Percentiles rank a stretch among this genome's conserved stretches.
phyloP scores from a whole-genome alignment of 2,888 invertebrate species.

The Cenopis cana region DNA sequence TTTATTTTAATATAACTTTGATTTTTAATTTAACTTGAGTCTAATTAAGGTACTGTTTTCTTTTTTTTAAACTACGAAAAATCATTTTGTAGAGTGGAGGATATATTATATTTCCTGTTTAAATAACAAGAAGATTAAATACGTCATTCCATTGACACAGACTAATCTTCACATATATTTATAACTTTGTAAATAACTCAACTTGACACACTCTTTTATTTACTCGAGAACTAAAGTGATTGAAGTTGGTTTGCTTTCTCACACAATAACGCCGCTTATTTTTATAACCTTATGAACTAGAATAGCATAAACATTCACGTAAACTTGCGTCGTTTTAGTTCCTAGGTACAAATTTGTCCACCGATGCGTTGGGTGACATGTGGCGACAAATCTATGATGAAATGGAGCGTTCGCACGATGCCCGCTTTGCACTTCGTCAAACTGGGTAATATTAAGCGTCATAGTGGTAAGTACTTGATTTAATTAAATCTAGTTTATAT shows the following conservation, averaged over 20 bases:
- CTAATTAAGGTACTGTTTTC: too few relatives aligned
- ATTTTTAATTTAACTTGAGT: too few relatives aligned
- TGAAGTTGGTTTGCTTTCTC: not conserved
- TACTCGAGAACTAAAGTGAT: not conserved
- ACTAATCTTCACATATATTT: not conserved
- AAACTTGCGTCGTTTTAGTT: not conserved
- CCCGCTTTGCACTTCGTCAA: not conserved
- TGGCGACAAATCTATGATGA: slow-evolving; percentile 9
- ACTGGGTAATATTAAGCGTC: not conserved
- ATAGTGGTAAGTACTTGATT: too few relatives aligned
- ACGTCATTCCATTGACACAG: not conserved
- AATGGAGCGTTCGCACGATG: slow-evolving; percentile 2
- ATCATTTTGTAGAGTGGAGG: not conserved
- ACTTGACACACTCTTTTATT: not conserved
- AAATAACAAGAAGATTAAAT: not conserved
- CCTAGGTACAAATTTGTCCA: not conserved
- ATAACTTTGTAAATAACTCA: not conserved
- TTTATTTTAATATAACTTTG: slow-evolving; percentile 24
- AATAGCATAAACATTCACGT: not conserved
- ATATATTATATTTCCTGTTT: not conserved
- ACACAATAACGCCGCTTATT: slow-evolving; percentile 1
- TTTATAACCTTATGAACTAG: not conserved
- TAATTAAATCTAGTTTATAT: not conserved
- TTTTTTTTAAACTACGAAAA: not conserved
- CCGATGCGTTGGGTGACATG: slow-evolving; percentile 20